Conservation (phyloP, 2,797 vertebrate species). For the Eurystomus glaucurus region DNA sequence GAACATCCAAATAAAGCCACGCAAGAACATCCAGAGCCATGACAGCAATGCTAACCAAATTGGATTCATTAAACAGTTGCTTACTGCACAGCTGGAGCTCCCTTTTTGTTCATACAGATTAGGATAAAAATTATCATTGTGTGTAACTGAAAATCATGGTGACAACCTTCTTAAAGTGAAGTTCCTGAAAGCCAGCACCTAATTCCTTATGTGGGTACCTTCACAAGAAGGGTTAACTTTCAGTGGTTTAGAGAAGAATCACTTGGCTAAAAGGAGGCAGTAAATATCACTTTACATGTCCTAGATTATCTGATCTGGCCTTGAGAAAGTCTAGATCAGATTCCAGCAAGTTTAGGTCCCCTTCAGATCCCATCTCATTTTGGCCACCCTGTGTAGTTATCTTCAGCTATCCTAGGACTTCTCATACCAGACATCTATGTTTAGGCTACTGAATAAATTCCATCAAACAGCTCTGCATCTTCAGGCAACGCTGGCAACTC, state of each 20-base stretch:
- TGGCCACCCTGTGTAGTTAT: background rate
- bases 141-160: background rate
- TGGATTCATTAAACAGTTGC: background rate
- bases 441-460: background rate
- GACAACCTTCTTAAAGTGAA: background rate
- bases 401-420: background rate
- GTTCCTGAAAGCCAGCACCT: background rate
- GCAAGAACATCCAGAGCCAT: background rate
- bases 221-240: background rate
- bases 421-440: background rate
- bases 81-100: background rate
- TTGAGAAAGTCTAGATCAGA: background rate
- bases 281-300: background rate
- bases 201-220: background rate
- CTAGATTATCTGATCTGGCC: background rate
- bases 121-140: background rate
- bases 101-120: background rate
- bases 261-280: background rate
- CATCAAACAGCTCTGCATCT: background rate
- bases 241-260: background rate
- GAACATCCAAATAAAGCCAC: conserved; percentile 20
- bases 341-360: background rate
- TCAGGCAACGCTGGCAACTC: background rate
- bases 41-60: background rate
- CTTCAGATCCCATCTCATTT: background rate